Conservation (phyloP, 2,797 vertebrate species). For the Ctenopoma multispine region DNA sequence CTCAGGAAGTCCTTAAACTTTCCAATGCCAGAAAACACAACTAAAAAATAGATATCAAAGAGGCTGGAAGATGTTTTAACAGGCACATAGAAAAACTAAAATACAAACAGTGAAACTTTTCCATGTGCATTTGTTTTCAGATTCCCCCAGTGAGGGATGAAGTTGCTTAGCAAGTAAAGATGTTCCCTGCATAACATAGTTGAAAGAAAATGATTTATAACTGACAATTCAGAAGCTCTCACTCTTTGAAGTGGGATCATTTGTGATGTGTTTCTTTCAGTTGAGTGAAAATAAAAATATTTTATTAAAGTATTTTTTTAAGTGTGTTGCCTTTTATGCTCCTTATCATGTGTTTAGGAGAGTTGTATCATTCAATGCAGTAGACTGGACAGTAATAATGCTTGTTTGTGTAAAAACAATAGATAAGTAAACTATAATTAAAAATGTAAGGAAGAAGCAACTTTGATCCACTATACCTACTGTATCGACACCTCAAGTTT, state of each 20-base stretch:
- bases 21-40: slow-evolving; percentile 26
- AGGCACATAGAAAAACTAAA: neutral
- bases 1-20: slow-evolving; percentile 31
- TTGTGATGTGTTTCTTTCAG: slow-evolving; percentile 33
- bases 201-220: slow-evolving; percentile 31
- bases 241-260: slow-evolving; percentile 13
- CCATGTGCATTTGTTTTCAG: slow-evolving; percentile 32
- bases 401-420: neutral
- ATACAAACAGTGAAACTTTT: slow-evolving; percentile 23
- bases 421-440: too few species aligned
- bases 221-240: slow-evolving; percentile 20
- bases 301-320: neutral
- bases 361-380: neutral
- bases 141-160: slow-evolving; percentile 14
- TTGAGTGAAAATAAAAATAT: neutral
- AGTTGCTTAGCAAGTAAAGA: slow-evolving; percentile 48
- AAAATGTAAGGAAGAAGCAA: too few species aligned
- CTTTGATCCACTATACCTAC: too few species aligned
- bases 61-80: neutral
- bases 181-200: slow-evolving; percentile 42
- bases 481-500: too few species aligned
- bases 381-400: slow-evolving; percentile 1
- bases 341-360: neutral
- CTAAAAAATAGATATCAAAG: slow-evolving; percentile 37
- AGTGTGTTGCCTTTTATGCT: neutral